These are phyloP conservation scores for Bombus terrestris DNA, from an alignment of 1,140 invertebrate genomes.

Conservation along the genomic window DNA sequence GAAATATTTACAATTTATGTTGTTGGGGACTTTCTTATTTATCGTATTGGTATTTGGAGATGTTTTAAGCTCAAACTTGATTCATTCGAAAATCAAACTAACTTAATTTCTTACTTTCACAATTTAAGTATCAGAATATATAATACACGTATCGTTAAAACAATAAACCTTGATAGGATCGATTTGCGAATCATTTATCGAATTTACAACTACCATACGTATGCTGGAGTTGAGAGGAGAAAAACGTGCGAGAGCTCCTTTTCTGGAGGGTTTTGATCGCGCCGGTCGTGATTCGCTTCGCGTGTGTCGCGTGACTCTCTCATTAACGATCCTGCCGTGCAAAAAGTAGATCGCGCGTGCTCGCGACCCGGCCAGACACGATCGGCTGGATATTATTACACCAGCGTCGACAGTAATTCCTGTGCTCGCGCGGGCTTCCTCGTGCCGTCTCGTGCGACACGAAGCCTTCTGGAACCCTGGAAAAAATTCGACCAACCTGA, in stretches of 20 bases:
- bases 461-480: not conserved
- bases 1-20: too few species aligned
- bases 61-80: not conserved
- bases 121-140: not conserved
- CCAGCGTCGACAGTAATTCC: constrained; percentile 47
- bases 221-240: not conserved
- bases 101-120: not conserved
- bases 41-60: not conserved
- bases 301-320: constrained; percentile 62
- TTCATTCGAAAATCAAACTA: too few species aligned
- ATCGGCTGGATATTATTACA: constrained; percentile 55
- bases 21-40: not conserved
- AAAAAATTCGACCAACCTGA: constrained; percentile 15
- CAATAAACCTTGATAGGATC: not conserved
- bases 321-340: constrained; percentile 50
- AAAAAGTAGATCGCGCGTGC: constrained; percentile 51
- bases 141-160: not conserved
- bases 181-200: not conserved
- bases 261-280: constrained; percentile 4
- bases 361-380: constrained; percentile 33
- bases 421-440: constrained; percentile 23
- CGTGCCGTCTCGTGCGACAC: constrained; percentile 41
- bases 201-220: not conserved
- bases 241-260: not conserved
- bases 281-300: constrained; percentile 53